These are phyloP conservation scores for Potamarius usumacintae DNA, from an alignment of 2,113 vertebrate genomes.

Conservation along the genomic window DNA sequence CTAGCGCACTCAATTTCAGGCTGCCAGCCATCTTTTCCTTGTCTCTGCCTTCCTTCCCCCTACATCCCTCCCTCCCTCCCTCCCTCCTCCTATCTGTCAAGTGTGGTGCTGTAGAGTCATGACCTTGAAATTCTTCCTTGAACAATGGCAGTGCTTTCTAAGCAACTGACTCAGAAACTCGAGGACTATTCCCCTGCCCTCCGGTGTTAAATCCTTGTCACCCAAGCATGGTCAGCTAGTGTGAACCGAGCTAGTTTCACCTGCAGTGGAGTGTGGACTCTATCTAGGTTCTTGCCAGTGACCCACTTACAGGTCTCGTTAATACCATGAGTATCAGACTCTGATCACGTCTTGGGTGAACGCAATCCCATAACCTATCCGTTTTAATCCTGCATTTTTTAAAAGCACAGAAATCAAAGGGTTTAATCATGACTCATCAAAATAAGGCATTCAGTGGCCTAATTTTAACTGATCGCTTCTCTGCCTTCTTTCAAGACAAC, in stretches of 20 bases:
- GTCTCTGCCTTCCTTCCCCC: not conserved
- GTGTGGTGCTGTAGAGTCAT: conserved; percentile 35
- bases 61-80: conserved; percentile 1
- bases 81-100: conserved; percentile 36
- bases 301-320: conserved; percentile 66
- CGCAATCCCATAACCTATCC: conserved; percentile 50
- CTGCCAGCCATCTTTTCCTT: conserved; percentile 40
- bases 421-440: conserved; percentile 51
- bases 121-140: conserved; percentile 51
- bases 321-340: not conserved
- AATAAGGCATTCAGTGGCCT: conserved; percentile 8
- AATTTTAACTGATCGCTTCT: not conserved
- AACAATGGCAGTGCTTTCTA: conserved; percentile 14
- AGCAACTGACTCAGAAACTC: conserved; percentile 27
- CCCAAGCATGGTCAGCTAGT: conserved; percentile 7
- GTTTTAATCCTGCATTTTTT: conserved; percentile 64
- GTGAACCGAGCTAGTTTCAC: conserved; percentile 26
- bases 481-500: not conserved
- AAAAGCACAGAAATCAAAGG: conserved; percentile 60
- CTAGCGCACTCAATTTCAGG: conserved; percentile 30
- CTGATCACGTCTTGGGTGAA: conserved; percentile 50
- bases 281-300: conserved; percentile 56
- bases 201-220: conserved; percentile 47
- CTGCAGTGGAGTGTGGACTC: conserved; percentile 31
- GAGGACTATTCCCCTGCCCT: conserved; percentile 45